Percentiles rank a stretch among this genome's conserved stretches.
These are phyloP conservation scores for Andricus curvator DNA, from an alignment of 2,888 invertebrate species.

Conservation along the genomic window DNA sequence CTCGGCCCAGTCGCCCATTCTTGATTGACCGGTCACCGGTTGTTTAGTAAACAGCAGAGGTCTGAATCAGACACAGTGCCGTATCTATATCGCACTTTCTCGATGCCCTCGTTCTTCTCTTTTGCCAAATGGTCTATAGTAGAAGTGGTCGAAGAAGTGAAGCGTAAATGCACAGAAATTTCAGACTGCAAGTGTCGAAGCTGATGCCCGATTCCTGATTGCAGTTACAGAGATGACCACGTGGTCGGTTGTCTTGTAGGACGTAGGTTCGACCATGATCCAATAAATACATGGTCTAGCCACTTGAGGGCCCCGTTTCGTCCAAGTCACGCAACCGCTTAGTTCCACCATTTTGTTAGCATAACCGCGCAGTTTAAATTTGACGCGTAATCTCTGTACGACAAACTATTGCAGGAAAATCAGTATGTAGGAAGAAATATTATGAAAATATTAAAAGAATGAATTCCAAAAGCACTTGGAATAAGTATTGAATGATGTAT, in stretches of 20 bases:
- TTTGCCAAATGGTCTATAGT: not conserved
- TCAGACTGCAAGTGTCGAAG: constrained; percentile 6
- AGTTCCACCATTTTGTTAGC: no score
- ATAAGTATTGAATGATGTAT: no score
- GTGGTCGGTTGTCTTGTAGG: constrained; percentile 65
- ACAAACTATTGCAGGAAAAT: no score
- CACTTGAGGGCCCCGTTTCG: no score
- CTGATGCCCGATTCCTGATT: not conserved
- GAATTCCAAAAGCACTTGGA: no score
- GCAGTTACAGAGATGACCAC: constrained; percentile 60
- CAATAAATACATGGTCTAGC: no score
- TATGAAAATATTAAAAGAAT: no score
- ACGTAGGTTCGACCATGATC: constrained; percentile 59
- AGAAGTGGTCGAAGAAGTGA: not conserved
- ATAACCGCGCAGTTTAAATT: no score
- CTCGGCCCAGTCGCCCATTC: constrained; percentile 9
- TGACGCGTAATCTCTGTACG: no score
- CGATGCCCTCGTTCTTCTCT: not conserved
- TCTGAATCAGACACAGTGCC: constrained; percentile 20
- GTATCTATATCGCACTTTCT: constrained; percentile 16
- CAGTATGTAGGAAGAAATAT: no score
- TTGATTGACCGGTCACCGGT: constrained; percentile 33
- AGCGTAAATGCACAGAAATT: not conserved
- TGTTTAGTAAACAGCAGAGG: constrained; percentile 31
- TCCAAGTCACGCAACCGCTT: no score